Evolutionary conservation across 1,140 invertebrate genomes (phyloP).

Genomic region (Drosophila orena): DNA sequence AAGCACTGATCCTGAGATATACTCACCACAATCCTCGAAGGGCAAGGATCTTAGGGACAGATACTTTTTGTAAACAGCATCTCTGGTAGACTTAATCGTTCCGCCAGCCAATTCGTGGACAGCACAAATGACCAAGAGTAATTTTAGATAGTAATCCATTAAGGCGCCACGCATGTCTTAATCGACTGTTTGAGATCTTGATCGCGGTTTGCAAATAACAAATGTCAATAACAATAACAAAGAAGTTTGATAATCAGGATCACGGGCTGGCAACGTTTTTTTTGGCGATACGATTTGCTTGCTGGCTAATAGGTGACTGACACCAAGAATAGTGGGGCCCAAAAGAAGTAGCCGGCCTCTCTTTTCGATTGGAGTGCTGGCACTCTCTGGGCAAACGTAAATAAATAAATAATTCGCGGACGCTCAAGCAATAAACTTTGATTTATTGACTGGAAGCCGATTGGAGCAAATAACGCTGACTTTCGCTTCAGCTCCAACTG

Average conservation of each 20-base stretch:
- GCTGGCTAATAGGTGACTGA: conserved; percentile 58
- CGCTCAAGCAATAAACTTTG: conserved; percentile 62
- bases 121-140: conserved; percentile 52
- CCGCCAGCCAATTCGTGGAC: conserved; percentile 29
- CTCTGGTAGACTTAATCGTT: conserved; percentile 30
- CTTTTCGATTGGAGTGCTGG: conserved; percentile 8
- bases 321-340: conserved; percentile 19
- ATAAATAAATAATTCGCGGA: conserved; percentile 63
- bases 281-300: conserved; percentile 48
- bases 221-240: conserved; percentile 60
- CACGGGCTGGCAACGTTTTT: conserved; percentile 17
- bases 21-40: conserved; percentile 75
- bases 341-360: conserved; percentile 24
- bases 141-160: conserved; percentile 65
- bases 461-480: conserved; percentile 16
- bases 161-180: conserved; percentile 60
- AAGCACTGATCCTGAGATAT: neutral
- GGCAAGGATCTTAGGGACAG: conserved; percentile 56
- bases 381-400: conserved; percentile 38
- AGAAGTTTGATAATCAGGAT: conserved; percentile 49
- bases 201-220: conserved; percentile 26
- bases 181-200: conserved; percentile 43
- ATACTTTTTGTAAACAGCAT: conserved; percentile 63
- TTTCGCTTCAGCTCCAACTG: conserved; percentile 34
- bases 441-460: conserved; percentile 59